Evolutionary conservation across 2,797 vertebrate species (phyloP), one percentile per base, ranked within the genome.

Genomic region (Acanthurus leucopareius): DNA sequence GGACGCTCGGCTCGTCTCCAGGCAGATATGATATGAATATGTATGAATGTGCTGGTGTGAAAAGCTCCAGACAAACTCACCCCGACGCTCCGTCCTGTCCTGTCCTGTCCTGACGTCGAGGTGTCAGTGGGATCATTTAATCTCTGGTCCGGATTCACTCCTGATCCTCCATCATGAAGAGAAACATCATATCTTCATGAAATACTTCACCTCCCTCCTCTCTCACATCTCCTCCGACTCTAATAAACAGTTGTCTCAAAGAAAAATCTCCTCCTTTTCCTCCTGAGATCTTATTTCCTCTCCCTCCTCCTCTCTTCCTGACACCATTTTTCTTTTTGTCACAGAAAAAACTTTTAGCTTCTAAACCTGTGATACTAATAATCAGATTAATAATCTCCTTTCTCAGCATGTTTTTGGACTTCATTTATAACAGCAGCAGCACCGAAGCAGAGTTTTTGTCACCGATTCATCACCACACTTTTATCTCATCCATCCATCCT

Each of bases 11-110:
- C 69, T 79, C 77, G 19, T 83, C 69, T 68, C 69, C 38, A 7
- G 44, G 72, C 5, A 1, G 14, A 60, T 48, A 35, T 0, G 6
- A 22, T 62, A 80, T 83, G 73, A 86, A 87, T 81, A 78, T 84
- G 81, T 58, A 79, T 71, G 64, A 62, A 19, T 0, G 52, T 7
- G 49, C 13, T 14, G 66, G 20, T 66, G 71, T 66, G 64, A 42
- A 58, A 48, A 61, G 66, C 48, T 75, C 28, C 64, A 60, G 40
- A 61, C 20, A 3, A 66, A 67, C 79, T 65, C 51, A 1, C 2
- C 35, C 75, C 49, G 49, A 75, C 40, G 70, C 53, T 57, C 11
- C 3, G 7, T 65, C 47, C 66, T 68, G 74, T 25, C 40, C 4
- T 52, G 53, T 49, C 47, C 66, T 68, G 74, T 25, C 40, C 4